These are phyloP conservation scores for Platycheirus rosarum DNA, from an alignment of 2,888 invertebrate genomes.

Conservation along the genomic window DNA sequence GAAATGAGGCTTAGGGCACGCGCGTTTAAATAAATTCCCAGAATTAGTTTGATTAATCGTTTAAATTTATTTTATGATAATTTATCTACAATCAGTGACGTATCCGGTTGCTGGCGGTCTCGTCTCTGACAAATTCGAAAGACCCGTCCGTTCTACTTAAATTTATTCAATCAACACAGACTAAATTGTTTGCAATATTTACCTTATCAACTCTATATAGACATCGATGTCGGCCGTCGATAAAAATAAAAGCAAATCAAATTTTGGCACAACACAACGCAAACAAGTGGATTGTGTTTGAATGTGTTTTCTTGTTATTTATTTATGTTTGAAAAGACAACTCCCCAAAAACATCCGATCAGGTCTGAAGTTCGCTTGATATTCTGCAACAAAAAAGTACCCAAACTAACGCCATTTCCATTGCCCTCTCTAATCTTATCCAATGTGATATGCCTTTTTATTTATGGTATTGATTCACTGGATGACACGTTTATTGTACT, in stretches of 20 bases:
- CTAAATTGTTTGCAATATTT: background rate
- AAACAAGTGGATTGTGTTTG: constrained; percentile 14
- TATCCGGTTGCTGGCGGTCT: background rate
- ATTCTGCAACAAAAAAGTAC: constrained; percentile 3
- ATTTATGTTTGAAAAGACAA: constrained; percentile 35
- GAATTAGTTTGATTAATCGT: constrained; percentile 1
- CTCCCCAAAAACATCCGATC: constrained; percentile 58
- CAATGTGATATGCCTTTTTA: constrained; percentile 6
- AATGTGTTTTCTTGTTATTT: background rate
- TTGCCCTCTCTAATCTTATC: constrained; percentile 47
- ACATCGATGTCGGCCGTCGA: too few species aligned
- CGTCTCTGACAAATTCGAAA: too few species aligned
- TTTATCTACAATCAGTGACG: background rate
- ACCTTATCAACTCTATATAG: constrained; percentile 17
- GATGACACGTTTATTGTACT: background rate
- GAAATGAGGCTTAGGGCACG: too few species aligned
- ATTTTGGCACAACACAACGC: background rate
- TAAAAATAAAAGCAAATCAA: constrained; percentile 7
- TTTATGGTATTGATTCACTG: constrained; percentile 31
- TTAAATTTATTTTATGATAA: background rate
- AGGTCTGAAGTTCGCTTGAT: constrained; percentile 47
- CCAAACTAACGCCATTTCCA: constrained; percentile 32
- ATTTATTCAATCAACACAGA: too few species aligned
- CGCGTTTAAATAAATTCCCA: background rate
- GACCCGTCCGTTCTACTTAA: background rate